Evolutionary conservation across 2,113 vertebrate genomes (phyloP).

Genomic region (Platysternon megacephalum): DNA sequence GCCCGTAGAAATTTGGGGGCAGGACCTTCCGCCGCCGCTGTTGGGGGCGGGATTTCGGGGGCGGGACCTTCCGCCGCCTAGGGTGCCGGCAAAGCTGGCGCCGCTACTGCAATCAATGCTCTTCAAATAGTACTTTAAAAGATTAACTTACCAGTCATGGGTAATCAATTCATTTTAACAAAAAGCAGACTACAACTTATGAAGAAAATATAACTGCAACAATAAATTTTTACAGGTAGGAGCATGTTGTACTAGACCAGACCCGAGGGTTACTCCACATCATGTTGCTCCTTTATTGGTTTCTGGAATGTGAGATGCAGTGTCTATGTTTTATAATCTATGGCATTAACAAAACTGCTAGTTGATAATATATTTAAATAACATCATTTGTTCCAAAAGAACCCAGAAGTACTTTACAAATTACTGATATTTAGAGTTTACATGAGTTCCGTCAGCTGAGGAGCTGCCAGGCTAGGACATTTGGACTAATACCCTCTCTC

Average conservation of each 20-base stretch:
- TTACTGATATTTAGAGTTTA: background rate
- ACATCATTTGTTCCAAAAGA: background rate
- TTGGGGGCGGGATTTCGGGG: too few species aligned
- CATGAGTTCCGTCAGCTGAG: background rate
- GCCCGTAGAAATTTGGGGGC: too few species aligned
- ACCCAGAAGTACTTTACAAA: background rate
- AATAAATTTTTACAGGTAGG: background rate
- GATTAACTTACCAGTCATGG: background rate
- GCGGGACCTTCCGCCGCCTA: too few species aligned
- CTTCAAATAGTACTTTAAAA: background rate
- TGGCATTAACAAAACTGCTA: too few species aligned
- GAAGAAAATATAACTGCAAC: background rate
- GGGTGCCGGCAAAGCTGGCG: too few species aligned
- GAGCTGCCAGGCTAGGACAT: background rate
- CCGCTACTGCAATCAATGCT: background rate
- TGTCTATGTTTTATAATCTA: background rate
- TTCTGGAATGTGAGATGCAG: background rate
- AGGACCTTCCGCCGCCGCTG: too few species aligned
- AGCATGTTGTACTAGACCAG: background rate
- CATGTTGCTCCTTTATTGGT: background rate
- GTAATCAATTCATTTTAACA: background rate
- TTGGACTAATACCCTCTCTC: background rate
- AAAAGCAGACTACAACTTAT: background rate
- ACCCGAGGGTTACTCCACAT: background rate
- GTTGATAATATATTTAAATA: background rate